These are phyloP conservation scores for Whitmania pigra DNA, from an alignment of 1,140 invertebrate genomes.

Conservation along the genomic window DNA sequence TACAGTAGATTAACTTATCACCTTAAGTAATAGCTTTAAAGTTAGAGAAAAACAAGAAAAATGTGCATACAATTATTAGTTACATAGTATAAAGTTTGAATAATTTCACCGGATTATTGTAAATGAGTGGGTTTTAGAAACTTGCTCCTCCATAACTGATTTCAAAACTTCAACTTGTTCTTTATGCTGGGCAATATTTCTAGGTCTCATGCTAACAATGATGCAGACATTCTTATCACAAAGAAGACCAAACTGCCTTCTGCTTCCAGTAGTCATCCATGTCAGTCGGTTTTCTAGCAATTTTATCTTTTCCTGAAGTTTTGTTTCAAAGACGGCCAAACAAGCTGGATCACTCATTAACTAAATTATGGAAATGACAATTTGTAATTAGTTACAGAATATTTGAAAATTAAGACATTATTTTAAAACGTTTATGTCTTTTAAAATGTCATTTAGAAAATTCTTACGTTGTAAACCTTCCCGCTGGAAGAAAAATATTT, in stretches of 20 bases:
- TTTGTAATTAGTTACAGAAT: not conserved
- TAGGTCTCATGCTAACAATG: not conserved
- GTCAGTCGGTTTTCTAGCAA: not conserved
- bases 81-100: not conserved
- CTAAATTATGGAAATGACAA: not conserved
- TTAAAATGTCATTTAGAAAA: not conserved
- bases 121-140: not conserved
- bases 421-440: not conserved
- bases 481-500: slow-evolving; percentile 34
- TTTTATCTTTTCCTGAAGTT: not conserved
- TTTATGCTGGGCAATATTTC: not conserved
- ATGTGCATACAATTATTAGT: not conserved
- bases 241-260: slow-evolving; percentile 3
- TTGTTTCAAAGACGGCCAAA: not conserved
- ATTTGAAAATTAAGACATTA: not conserved
- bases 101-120: not conserved
- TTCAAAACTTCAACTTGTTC: not conserved
- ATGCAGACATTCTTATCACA: not conserved
- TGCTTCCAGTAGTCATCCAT: not conserved
- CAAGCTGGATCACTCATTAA: not conserved
- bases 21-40: no score
- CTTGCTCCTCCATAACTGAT: slow-evolving; percentile 1
- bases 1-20: not conserved
- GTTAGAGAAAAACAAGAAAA: no score
- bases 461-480: slow-evolving; percentile 38